Evolutionary conservation across 2,113 vertebrate genomes (phyloP).

Genomic region (Galemys pyrenaicus): DNA sequence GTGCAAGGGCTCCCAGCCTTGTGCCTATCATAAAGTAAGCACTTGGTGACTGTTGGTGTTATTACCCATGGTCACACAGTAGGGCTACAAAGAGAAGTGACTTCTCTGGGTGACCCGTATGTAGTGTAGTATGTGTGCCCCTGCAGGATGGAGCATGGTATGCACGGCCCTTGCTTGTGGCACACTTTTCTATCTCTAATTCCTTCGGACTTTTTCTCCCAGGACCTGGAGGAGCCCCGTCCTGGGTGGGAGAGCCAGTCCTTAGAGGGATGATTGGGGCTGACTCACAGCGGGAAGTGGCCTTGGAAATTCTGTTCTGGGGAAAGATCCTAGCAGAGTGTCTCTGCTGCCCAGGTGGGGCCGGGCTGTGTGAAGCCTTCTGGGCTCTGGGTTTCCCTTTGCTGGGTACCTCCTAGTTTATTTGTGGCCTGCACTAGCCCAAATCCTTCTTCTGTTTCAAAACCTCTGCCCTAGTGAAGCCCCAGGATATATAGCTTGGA

Average conservation of each 20-base stretch:
- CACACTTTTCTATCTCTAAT: background rate
- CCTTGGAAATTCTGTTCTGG: background rate
- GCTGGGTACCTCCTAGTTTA: background rate
- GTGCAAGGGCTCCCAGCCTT: background rate
- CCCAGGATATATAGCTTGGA: background rate
- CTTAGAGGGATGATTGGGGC: background rate
- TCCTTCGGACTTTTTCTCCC: background rate
- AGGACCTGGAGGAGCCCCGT: background rate
- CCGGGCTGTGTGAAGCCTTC: background rate
- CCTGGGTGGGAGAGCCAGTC: slow-evolving; percentile 1
- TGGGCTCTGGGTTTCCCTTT: background rate
- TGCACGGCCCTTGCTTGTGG: background rate
- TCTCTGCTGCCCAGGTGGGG: background rate
- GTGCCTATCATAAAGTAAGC: background rate
- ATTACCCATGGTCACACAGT: background rate
- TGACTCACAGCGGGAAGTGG: background rate
- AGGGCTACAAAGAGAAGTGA: background rate
- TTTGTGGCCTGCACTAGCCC: background rate
- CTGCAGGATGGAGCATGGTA: no score
- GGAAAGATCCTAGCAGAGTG: background rate
- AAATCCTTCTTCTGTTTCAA: slow-evolving; percentile 3
- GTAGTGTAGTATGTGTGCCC: no score
- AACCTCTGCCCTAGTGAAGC: background rate
- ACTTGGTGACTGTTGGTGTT: background rate
- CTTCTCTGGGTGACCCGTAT: background rate